Conservation (phyloP, 2,113 vertebrate genomes). For the Ophiodon elongatus region DNA sequence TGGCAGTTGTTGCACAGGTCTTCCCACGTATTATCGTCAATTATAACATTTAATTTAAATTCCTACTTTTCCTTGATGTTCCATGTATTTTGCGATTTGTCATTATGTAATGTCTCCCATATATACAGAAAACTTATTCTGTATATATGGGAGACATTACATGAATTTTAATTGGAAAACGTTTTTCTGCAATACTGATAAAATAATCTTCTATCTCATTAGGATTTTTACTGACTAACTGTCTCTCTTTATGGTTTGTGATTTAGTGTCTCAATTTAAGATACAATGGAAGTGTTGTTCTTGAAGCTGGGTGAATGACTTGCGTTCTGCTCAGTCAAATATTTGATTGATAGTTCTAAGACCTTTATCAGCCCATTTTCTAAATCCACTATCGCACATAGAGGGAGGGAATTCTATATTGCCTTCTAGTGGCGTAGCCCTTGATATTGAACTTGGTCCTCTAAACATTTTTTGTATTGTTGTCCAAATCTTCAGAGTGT, state of each 20-base stretch:
- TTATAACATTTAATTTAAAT: no score
- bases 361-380: neutral
- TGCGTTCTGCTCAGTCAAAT: neutral
- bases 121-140: no score
- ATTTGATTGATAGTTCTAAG: neutral
- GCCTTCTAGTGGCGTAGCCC: neutral
- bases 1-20: no score
- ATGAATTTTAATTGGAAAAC: no score
- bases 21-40: no score
- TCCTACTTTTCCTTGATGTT: no score
- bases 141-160: no score
- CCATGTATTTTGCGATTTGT: no score
- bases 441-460: neutral
- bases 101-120: no score
- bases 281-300: neutral
- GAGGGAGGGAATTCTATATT: neutral
- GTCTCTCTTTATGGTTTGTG: neutral
- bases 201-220: no score
- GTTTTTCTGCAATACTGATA: no score
- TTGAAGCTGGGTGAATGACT: neutral
- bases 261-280: neutral
- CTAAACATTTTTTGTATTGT: neutral
- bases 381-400: neutral
- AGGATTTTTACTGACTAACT: neutral
- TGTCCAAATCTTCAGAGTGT: neutral